Percentiles rank a stretch among this genome's conserved stretches.
Conservation (phyloP, 2,888 invertebrate species). For the Hirtodrosophila histrioides region DNA sequence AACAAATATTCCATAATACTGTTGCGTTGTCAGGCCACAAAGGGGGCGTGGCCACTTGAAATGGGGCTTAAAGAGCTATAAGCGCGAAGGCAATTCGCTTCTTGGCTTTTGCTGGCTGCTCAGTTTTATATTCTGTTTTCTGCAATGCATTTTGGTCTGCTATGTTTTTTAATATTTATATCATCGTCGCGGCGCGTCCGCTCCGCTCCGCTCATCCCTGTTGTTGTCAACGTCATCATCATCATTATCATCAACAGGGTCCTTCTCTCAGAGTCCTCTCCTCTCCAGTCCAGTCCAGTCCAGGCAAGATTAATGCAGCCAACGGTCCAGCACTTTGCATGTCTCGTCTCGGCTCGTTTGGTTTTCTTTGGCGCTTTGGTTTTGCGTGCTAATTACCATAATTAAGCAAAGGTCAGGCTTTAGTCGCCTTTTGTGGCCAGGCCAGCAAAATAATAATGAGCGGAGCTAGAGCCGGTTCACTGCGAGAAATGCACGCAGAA, state of each 20-base stretch:
- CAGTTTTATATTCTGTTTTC: constrained; percentile 10
- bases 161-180: constrained; percentile 64
- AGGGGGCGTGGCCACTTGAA: constrained; percentile 24
- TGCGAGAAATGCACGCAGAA: constrained; percentile 29
- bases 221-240: constrained; percentile 52
- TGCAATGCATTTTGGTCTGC: constrained; percentile 25
- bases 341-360: constrained; percentile 58
- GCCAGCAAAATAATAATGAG: constrained; percentile 75
- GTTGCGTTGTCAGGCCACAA: constrained; percentile 36
- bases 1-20: constrained; percentile 70
- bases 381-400: constrained; percentile 75
- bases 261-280: not conserved
- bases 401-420: constrained; percentile 81
- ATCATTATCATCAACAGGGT: constrained; percentile 6
- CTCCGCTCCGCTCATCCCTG: not conserved
- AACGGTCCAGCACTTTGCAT: constrained; percentile 38
- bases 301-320: constrained; percentile 31
- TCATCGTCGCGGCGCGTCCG: constrained; percentile 23
- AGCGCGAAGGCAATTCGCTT: constrained; percentile 64
- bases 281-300: no score
- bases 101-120: constrained; percentile 40
- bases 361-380: constrained; percentile 47
- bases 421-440: constrained; percentile 75
- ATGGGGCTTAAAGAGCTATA: constrained; percentile 49
- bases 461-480: constrained; percentile 5